Evolutionary conservation across 2,888 invertebrate genomes (phyloP), one percentile per base, ranked within the genome.

Genomic region (Nymphalis c-album): DNA sequence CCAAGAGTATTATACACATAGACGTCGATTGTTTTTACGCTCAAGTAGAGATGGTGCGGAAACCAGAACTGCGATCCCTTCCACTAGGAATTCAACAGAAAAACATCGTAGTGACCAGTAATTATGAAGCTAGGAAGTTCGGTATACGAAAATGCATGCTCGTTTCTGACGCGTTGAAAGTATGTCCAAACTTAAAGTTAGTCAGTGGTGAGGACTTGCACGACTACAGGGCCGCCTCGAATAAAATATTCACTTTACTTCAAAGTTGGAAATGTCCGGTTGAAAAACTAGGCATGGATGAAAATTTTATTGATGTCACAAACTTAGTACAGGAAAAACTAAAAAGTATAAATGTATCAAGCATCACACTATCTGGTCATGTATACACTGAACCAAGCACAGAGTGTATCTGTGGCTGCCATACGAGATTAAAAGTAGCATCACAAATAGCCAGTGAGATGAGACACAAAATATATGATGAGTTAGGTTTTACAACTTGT

Each of bases 21-120:
- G 97, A 97, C 83, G 93, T 96, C 82, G 97, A 97, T 85, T 97
- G 95, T 84, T 97, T 96, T 88, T 97, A 97, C 88, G 97, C 97
- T 70, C 97, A 97, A 93, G 96, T 97, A 74, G 97, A 97, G 88
- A 96, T 95, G 93, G 84, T 95, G 67, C 94, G 94, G 75, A 94
- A 96, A 82, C 96, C 96, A 4, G 92, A 94, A 76, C 86, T 96
- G 64, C 92, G 93, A 71, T 88, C 90, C 64, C 93, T 94, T 76
- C 96, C 97, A 40, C 85, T 97, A 72, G 97, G 97, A 63, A 94
- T 97, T 48, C 95, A 97, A 84, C 97, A 97, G 86, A 97, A 97
- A 83, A 96, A 95, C 84, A 93, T 96, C 68, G 95, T 97, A 10
- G 96, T 97, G 57, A 97, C 97, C 10, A 95, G 96, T 79, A 97